A percentile compares a stretch with the other conserved stretches of the same genome.
phyloP scores from a whole-genome alignment of 2,888 invertebrate genomes.

The Teleogryllus oceanicus region DNA sequence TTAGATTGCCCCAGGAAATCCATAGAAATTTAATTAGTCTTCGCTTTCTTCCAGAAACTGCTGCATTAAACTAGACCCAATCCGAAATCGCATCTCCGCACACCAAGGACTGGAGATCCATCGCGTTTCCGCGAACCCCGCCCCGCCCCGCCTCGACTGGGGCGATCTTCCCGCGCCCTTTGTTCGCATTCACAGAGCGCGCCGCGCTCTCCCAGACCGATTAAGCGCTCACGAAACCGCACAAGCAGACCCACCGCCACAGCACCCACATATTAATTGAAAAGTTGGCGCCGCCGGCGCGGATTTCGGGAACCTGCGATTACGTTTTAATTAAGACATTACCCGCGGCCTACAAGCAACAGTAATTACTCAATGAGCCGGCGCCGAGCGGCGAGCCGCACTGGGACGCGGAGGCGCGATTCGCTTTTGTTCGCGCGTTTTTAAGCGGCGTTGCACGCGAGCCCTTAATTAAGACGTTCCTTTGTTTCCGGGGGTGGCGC shows the following conservation, averaged over 20 bases:
- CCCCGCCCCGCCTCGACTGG: too few species aligned
- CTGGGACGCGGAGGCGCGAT: not conserved
- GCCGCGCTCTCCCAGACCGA: not conserved
- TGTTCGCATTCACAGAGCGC: too few species aligned
- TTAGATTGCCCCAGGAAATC: too few species aligned
- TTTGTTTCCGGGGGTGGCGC: not conserved
- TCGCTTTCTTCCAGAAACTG: too few species aligned
- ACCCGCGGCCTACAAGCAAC: not conserved
- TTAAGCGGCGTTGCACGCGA: not conserved
- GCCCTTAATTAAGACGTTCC: constrained; percentile 18
- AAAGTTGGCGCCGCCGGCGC: not conserved
- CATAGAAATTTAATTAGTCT: too few species aligned
- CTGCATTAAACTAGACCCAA: too few species aligned
- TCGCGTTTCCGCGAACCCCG: too few species aligned
- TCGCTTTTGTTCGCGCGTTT: constrained; percentile 3
- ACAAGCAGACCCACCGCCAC: not conserved
- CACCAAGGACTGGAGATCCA: too few species aligned
- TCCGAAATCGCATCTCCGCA: too few species aligned
- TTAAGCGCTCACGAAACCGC: not conserved
- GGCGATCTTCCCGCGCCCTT: too few species aligned
- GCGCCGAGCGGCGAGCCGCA: not conserved
- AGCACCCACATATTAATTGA: constrained; percentile 7
- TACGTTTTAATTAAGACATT: constrained; percentile 18
- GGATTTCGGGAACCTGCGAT: constrained; percentile 18
- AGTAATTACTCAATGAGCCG: constrained; percentile 2